Base-by-base conservation (phyloP, 1,140 invertebrate genomes). In the Drosophila ambigua region DNA sequence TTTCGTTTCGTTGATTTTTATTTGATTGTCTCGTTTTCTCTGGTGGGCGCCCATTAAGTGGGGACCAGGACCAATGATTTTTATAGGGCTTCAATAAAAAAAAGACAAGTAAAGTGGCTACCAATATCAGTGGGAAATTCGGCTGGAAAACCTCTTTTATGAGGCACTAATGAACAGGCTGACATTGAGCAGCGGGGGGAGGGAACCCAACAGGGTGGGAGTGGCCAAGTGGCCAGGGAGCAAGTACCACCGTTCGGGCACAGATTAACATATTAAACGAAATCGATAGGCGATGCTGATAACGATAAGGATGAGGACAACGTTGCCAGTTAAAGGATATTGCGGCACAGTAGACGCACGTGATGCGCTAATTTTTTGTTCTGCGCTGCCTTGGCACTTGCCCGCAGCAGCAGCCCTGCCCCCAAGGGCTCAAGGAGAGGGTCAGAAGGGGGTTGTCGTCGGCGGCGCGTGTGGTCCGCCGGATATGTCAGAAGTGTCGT, bases 281-380 rank as follows among this genome's bases (percentile, higher is more conserved):
- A 88, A 89, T 88, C 84, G 84, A 89, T 82, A 72, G 67, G 49
- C 57, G 55, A 89, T 82, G 72, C 63, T 55, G 77, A 39, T 11
- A 13, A 2, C 11, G 35, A 72, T 76, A 53, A 52, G 60, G 55
- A 65, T 53, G 75, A 60, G 74, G 50, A 62, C 61, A 63, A 44
- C 20, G 63, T 53, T 52, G 72, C 58, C 77, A 68, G 78, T 68
- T 87, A 64, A 50, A 79, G 83, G 78, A 88, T 82, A 79, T 88
- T 79, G 83, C 57, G 79, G 72, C 79, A 67, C 72, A 28, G 66
- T 52, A 65, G 66, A 28, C 50, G 87, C 88, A 90, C 88, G 88
- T 90, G 88, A 90, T 90, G 89, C 88, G 89, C 89, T 90, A 90
- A 90, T 90, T 90, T 83, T 82, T 71, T 80, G 84, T 74, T 72